Evolutionary conservation across 2,888 invertebrate species (phyloP), one percentile per base, ranked within the genome.

Genomic region (Metalampra italica): DNA sequence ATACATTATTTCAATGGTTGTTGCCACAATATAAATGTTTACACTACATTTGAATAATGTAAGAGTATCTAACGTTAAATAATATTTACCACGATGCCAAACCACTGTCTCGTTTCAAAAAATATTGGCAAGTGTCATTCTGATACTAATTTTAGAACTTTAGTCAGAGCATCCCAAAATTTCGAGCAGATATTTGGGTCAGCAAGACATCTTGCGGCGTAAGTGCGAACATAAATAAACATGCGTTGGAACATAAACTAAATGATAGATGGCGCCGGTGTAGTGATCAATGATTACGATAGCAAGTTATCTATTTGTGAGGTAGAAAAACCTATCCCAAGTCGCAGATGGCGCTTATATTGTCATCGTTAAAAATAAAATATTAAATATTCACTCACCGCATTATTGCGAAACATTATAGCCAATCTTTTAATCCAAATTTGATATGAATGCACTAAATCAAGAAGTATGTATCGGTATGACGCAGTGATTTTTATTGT

Each of bases 221-320:
- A 39, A 41, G 46, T 29, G 42, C 3, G 48, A 55, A 55, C 47
- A 48, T 45, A 44, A 46, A 46, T 47, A 13, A 7, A 15, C 5
- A 12, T 45, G 5, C 22, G 22, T n/a, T 22, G 36, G 30, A 45
- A 34, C 47, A 36, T 7, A 1, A 12, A 34, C 9, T 13, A 9
- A 42, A 38, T 38, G 45, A 60, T 65, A 82, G 82, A 76, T 78
- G 80, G 76, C 82, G 78, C 56, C 68, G 51, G 38, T 39, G 32
- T 22, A 43, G 48, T 37, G 51, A 38, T 39, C 14, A 15, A 41
- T 13, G 40, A 40, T 46, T 14, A 32, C 30, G 13, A 11, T 0
- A 9, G 22, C 7, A 11, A 9, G 3, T 9, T 5, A 29, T 29
- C 14, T 39, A 13, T 29, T 39, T 12, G 29, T 38, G 37, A 45